Conservation (phyloP, 2,797 vertebrate genomes). For the Crocidura indochinensis region DNA sequence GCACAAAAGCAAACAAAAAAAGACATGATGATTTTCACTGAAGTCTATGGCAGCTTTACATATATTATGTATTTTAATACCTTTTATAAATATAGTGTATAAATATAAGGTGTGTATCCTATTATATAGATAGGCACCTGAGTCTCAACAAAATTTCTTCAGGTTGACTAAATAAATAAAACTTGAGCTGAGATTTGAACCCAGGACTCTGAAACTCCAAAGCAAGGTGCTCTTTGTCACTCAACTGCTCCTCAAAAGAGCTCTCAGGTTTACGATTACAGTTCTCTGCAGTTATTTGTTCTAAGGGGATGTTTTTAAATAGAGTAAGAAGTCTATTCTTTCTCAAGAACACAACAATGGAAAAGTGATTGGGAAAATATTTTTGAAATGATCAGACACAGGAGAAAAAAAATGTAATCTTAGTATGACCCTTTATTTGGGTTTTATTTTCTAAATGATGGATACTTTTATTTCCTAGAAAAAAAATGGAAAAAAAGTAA, state of each 20-base stretch:
- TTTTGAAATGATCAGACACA: conserved; percentile 7
- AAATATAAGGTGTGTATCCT: background rate
- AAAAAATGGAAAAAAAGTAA: background rate
- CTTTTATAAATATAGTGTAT: background rate
- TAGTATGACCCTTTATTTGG: background rate
- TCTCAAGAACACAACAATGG: background rate
- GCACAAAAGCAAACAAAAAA: no score
- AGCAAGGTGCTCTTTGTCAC: background rate
- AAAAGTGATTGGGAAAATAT: background rate
- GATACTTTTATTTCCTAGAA: background rate
- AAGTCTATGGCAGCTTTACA: background rate
- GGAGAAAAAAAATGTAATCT: conserved; percentile 52
- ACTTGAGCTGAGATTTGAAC: background rate
- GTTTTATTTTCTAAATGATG: background rate
- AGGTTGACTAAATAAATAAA: background rate
- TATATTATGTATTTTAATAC: background rate
- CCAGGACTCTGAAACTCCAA: background rate
- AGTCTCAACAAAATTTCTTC: conserved; percentile 21
- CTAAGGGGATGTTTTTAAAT: background rate
- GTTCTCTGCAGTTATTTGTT: background rate
- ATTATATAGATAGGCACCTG: conserved; percentile 41
- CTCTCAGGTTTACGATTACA: background rate
- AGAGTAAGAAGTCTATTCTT: background rate
- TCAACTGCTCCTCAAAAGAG: background rate
- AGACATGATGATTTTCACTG: background rate